Conservation (phyloP, 2,113 vertebrate species). For the Carassius gibelio region DNA sequence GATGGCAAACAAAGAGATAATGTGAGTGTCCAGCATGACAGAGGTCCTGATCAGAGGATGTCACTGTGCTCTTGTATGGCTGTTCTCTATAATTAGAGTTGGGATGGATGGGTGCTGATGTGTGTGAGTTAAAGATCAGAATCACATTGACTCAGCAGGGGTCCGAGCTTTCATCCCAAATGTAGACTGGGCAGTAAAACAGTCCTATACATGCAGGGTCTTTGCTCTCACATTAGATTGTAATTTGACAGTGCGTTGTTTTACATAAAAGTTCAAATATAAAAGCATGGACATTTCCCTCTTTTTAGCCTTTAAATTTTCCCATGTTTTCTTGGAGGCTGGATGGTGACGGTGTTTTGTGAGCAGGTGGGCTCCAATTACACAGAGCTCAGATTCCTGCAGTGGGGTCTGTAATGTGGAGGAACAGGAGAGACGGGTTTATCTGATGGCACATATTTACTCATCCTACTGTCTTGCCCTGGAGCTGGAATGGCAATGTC, state of each 20-base stretch:
- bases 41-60: conserved; percentile 18
- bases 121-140: conserved; percentile 42
- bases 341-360: not conserved
- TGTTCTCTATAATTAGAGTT: conserved; percentile 35
- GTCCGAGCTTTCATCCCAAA: conserved; percentile 25
- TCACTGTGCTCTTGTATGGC: not conserved
- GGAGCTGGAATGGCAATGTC: conserved; percentile 50
- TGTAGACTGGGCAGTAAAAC: conserved; percentile 38
- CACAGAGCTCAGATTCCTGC: conserved; percentile 4
- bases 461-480: conserved; percentile 45
- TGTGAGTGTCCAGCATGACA: not conserved
- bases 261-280: not conserved
- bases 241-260: not conserved
- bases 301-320: not conserved
- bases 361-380: conserved; percentile 1
- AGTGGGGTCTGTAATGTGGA: conserved; percentile 32
- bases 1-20: not conserved
- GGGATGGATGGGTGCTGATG: conserved; percentile 16
- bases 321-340: no score
- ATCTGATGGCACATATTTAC: conserved; percentile 53
- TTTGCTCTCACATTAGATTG: not conserved
- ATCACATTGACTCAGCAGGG: conserved; percentile 39
- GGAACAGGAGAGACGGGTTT: conserved; percentile 53
- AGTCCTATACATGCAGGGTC: conserved; percentile 29
- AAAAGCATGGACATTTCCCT: not conserved